These are phyloP conservation scores for Stichodactyla mertensii DNA, from an alignment of 64 coral and sea anemone genomes.

Conservation along the genomic window DNA sequence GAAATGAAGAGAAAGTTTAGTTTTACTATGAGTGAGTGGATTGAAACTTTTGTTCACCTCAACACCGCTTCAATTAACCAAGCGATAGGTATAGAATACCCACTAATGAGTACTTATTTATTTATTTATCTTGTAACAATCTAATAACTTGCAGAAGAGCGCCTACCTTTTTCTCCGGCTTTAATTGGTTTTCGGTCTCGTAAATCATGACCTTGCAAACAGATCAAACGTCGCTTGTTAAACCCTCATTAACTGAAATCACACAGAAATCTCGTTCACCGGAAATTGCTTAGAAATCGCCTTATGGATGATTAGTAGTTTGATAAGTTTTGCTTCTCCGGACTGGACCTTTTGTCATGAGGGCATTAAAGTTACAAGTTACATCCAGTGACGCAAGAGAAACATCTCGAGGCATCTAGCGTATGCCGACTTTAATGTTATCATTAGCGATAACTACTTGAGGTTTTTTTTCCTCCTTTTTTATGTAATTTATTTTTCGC, in stretches of 20 bases:
- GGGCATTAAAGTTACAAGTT: background rate
- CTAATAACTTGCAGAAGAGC: background rate
- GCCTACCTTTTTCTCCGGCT: background rate
- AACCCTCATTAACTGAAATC: conserved; percentile 30
- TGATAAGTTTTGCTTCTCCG: conserved; percentile 1
- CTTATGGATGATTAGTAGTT: background rate
- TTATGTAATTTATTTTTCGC: background rate
- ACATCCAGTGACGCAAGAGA: conserved; percentile 1
- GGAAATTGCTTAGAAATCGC: conserved; percentile 33
- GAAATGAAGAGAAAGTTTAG: background rate
- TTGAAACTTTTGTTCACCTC: background rate
- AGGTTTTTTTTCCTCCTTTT: background rate
- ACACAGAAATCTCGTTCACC: conserved; percentile 15
- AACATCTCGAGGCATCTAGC: background rate
- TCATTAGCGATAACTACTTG: background rate
- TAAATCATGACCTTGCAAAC: conserved; percentile 12
- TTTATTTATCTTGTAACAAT: conserved; percentile 55
- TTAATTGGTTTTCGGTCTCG: background rate
- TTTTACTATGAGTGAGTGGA: background rate
- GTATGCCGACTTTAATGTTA: background rate
- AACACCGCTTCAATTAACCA: conserved; percentile 4
- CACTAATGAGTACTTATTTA: conserved; percentile 37
- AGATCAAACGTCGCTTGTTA: background rate
- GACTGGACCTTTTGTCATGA: background rate
- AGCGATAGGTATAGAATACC: conserved; percentile 44